A percentile compares a stretch with the other conserved stretches of the same genome.
Evolutionary conservation across 30 jellyfish, hydroid and myxozoan genomes (phyloP).

Genomic region (Phacellophora camtschatica): DNA sequence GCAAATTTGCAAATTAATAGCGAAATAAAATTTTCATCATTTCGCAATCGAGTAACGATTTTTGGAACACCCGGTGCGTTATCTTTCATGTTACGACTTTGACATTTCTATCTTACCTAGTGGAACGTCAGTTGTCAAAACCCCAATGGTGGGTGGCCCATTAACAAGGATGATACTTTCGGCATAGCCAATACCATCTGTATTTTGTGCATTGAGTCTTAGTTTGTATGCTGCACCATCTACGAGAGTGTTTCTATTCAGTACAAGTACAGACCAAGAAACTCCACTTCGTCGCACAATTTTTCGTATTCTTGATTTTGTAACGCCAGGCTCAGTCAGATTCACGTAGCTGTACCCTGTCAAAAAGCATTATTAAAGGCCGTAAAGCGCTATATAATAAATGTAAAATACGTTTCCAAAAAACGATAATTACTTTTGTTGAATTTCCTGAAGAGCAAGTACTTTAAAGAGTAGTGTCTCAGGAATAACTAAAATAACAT

Average conservation of each 20-base stretch:
- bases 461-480: too few relatives aligned
- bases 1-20: too few relatives aligned
- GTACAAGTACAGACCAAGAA: constrained; percentile 32
- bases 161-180: constrained; percentile 33
- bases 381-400: too few relatives aligned
- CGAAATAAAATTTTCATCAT: too few relatives aligned
- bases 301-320: constrained; percentile 18
- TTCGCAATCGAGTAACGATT: too few relatives aligned
- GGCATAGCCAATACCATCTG: constrained; percentile 73
- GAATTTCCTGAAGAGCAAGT: too few relatives aligned
- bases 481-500: too few relatives aligned
- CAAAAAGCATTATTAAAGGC: too few relatives aligned
- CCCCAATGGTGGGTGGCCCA: constrained; percentile 82
- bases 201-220: constrained; percentile 42
- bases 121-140: constrained; percentile 4
- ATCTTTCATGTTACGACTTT: too few relatives aligned
- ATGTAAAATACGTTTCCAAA: too few relatives aligned
- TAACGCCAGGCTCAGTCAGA: constrained; percentile 54
- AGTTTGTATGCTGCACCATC: constrained; percentile 63
- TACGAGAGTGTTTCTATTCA: constrained; percentile 13
- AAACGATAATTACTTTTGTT: too few relatives aligned
- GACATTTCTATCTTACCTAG: constrained; percentile 37
- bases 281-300: constrained; percentile 32
- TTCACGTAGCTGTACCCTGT: constrained; percentile 52
- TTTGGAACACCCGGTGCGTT: too few relatives aligned